Conservation (phyloP, 1,140 invertebrate species). For the Harlomillsia oculata region DNA sequence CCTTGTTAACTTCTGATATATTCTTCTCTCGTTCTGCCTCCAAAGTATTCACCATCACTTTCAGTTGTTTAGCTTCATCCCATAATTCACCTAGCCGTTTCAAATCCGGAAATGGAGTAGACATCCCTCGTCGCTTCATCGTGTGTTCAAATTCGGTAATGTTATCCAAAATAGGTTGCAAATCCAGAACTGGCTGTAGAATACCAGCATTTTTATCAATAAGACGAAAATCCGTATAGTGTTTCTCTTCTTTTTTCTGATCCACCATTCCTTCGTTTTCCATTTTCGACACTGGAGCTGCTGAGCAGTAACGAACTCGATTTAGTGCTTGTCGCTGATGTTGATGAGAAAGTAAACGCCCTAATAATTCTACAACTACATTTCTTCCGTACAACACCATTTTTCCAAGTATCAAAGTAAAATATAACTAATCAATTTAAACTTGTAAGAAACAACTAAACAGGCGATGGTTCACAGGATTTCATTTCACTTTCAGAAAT, state of each 20-base stretch:
- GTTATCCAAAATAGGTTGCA: slow-evolving; percentile 19
- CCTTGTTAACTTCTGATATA: too few relatives aligned
- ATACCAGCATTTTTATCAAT: slow-evolving; percentile 2
- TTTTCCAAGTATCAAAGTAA: too few relatives aligned
- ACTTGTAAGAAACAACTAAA: too few relatives aligned
- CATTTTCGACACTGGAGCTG: background rate
- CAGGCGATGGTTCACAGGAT: too few relatives aligned
- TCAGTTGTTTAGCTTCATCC: too few relatives aligned
- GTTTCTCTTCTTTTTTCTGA: background rate
- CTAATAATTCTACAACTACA: background rate
- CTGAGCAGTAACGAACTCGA: background rate
- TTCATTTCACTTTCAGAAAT: too few relatives aligned
- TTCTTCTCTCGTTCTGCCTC: too few relatives aligned
- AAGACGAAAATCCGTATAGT: background rate
- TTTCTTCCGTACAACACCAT: slow-evolving; percentile 31
- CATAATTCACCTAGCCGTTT: too few relatives aligned
- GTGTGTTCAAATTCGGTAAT: slow-evolving; percentile 1
- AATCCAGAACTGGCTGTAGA: slow-evolving; percentile 28
- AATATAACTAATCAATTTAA: too few relatives aligned
- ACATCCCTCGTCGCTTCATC: slow-evolving; percentile 14
- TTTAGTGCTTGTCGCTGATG: background rate
- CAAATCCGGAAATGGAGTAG: too few relatives aligned
- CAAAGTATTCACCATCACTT: too few relatives aligned
- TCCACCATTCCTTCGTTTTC: background rate
- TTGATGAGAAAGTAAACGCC: background rate